Base-by-base conservation (phyloP, 30 jellyfish, hydroid and myxozoan species). In the Nemopilema nomurai region DNA sequence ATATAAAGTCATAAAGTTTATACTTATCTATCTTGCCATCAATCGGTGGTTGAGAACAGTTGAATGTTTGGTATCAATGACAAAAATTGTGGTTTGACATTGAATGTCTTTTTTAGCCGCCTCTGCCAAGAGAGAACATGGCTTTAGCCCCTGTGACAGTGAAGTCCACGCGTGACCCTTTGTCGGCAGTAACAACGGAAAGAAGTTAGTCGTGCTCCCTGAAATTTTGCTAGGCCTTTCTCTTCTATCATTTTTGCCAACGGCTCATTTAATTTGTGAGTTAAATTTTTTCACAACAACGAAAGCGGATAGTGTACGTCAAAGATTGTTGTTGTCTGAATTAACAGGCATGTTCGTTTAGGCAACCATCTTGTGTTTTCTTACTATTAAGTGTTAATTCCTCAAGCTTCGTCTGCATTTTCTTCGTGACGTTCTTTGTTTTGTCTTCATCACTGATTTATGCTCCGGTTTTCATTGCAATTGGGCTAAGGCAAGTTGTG, bases 131-230 rank as follows among this genome's bases (percentile, higher is more conserved):
- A 62, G 63, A 77, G 9, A 84, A 82, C 73, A 68, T 69, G 29
- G 85, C 85, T 9, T 71, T 82, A 80, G 85, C 85, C 30, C 85
- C 91, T 24, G 80, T 82, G 23, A 80, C 52, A 62, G 51, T 13
- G 50, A 81, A 62, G 80, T 19, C 67, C 18, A 82, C 18, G 85
- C 57, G 53, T 22, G 91, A 71, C 69, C 95, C 97, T 0, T 49
- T 77, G 23, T 83, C 96, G 1, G n/a, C n/a, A n/a, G 89, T 81
- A 7, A 80, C 84, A 51, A 79, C 90, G 16, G 87, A 71, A 32
- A 63, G 63, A 62, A 95, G 97, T 90, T 4, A 0, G 87, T 70
- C 16, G 85, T 13, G n/a, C n/a, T n/a, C n/a, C n/a, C n/a, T 73
- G 3, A 51, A 57, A 26, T 28, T 1, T 82, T 18, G 32, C 6